Conservation (phyloP, 2,797 vertebrate genomes). For the Neomorphus geoffroyi region DNA sequence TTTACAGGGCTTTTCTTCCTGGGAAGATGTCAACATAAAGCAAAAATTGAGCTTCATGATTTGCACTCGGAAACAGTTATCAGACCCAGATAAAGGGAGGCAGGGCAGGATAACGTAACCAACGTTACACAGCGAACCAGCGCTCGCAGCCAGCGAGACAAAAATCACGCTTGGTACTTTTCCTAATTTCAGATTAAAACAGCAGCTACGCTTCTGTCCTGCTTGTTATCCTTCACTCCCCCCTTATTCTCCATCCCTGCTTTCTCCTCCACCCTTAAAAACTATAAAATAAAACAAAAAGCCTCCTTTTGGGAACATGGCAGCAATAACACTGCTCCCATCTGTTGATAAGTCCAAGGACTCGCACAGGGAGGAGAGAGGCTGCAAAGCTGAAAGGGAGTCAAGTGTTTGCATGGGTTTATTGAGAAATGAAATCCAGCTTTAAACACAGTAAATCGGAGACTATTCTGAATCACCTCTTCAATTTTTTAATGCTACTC, state of each 20-base stretch:
- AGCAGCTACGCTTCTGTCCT: not conserved
- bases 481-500: conserved; percentile 59
- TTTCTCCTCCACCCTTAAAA: not conserved
- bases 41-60: not conserved
- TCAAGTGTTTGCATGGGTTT: conserved; percentile 30
- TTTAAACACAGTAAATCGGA: conserved; percentile 47
- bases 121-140: rapidly evolving
- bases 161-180: not conserved
- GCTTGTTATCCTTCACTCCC: not conserved
- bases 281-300: conserved; percentile 37
- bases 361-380: not conserved
- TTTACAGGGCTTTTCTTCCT: not conserved
- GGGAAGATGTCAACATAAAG: not conserved
- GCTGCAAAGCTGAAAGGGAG: not conserved
- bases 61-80: not conserved
- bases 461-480: conserved; percentile 52
- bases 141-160: not conserved
- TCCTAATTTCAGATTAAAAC: not conserved
- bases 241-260: not conserved
- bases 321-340: not conserved
- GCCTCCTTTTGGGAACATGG: not conserved
- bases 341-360: conserved; percentile 32
- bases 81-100: not conserved
- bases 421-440: conserved; percentile 53
- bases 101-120: not conserved